Evolutionary conservation across 1,140 invertebrate species (phyloP).

Genomic region (Liolophura sinensis): DNA sequence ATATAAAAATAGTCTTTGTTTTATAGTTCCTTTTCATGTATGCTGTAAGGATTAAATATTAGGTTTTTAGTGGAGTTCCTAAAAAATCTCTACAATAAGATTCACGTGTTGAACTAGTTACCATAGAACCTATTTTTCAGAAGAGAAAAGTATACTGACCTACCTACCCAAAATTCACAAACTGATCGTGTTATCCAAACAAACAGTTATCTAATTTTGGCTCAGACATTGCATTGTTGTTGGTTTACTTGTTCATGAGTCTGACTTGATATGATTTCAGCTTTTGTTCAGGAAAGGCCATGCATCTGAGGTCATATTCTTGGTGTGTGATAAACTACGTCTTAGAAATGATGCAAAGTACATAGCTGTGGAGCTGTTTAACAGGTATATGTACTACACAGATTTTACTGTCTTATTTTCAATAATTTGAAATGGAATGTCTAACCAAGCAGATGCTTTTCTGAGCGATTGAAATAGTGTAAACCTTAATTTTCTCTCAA

Average conservation of each 20-base stretch:
- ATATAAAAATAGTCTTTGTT: too few species aligned
- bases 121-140: background rate
- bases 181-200: background rate
- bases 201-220: background rate
- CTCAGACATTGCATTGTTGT: too few species aligned
- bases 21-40: too few species aligned
- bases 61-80: too few species aligned
- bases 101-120: background rate
- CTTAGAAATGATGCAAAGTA: constrained; percentile 30
- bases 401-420: background rate
- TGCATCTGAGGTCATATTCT: constrained; percentile 28
- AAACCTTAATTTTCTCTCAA: too few species aligned
- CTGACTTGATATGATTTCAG: constrained; percentile 19
- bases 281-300: constrained; percentile 20
- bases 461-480: too few species aligned
- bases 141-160: background rate
- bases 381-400: constrained; percentile 24
- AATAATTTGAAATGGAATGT: too few species aligned
- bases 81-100: background rate
- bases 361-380: constrained; percentile 34
- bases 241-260: background rate
- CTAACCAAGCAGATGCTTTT: too few species aligned
- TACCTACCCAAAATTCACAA: background rate
- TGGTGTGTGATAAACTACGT: constrained; percentile 31
- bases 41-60: too few species aligned